Percentiles rank a stretch among this genome's conserved stretches.
Evolutionary conservation across 1,140 invertebrate species (phyloP).

Genomic region (Magallana ariakensis): DNA sequence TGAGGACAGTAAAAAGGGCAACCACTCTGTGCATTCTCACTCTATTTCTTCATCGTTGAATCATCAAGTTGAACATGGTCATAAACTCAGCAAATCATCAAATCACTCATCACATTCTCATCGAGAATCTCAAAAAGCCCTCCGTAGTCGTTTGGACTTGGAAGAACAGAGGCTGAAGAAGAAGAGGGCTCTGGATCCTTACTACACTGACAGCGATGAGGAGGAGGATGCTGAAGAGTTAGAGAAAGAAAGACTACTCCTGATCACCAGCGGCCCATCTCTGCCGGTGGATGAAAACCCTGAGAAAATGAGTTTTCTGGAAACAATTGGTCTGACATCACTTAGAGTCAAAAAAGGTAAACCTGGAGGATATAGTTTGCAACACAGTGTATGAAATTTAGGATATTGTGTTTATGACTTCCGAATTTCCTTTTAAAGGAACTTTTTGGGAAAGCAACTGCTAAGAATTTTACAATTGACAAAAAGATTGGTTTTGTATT

Average conservation of each 20-base stretch:
- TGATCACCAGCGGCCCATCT: slow-evolving; percentile 68
- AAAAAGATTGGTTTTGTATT: too few species aligned
- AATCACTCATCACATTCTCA: neutral
- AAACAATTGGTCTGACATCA: slow-evolving; percentile 70
- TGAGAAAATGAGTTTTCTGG: slow-evolving; percentile 70
- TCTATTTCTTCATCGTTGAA: neutral
- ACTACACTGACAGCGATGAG: slow-evolving; percentile 70
- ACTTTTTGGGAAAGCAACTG: too few species aligned
- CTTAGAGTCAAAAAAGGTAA: slow-evolving; percentile 70
- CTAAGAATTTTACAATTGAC: too few species aligned
- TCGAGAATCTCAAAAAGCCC: slow-evolving; percentile 38
- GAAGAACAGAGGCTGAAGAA: slow-evolving; percentile 64
- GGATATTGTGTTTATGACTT: too few species aligned
- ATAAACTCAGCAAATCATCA: slow-evolving; percentile 7
- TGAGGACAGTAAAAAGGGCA: neutral
- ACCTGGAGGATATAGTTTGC: neutral
- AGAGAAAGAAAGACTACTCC: slow-evolving; percentile 59
- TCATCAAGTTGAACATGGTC: neutral
- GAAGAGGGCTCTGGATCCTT: slow-evolving; percentile 56
- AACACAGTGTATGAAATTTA: too few species aligned
- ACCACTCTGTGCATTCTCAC: neutral
- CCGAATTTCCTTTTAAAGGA: too few species aligned
- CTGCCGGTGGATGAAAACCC: slow-evolving; percentile 67
- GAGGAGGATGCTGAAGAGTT: slow-evolving; percentile 63
- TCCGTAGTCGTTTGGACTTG: slow-evolving; percentile 69